A percentile compares a stretch with the other conserved stretches of the same genome.
Evolutionary conservation across 1,140 invertebrate genomes (phyloP).

Genomic region (Trinorchestia longiramus): DNA sequence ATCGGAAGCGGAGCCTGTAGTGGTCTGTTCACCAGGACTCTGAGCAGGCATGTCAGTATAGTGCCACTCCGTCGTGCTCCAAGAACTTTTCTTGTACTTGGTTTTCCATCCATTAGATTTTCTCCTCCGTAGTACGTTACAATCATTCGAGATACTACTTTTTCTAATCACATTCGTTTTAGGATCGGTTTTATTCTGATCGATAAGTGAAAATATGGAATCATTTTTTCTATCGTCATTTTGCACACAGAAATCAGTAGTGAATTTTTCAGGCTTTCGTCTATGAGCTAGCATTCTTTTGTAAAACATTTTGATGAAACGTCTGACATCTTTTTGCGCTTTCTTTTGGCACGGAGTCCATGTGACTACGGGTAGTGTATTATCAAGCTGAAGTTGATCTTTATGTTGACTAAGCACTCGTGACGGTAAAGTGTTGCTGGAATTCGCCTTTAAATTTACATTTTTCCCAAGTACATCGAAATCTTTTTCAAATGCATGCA

Average conservation of each 20-base stretch:
- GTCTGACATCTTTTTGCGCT: background rate
- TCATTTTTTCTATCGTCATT: background rate
- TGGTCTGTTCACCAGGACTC: background rate
- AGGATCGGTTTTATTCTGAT: background rate
- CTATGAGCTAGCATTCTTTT: background rate
- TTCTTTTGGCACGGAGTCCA: background rate
- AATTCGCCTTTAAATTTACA: background rate
- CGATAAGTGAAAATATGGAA: background rate
- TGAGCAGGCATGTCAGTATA: background rate
- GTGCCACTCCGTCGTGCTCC: background rate
- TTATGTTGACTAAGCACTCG: background rate
- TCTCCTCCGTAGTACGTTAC: background rate
- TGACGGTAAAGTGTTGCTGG: background rate
- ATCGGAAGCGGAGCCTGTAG: background rate
- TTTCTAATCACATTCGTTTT: background rate
- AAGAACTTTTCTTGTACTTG: conserved; percentile 8
- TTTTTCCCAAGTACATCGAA: background rate
- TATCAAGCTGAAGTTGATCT: background rate
- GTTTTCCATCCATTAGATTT: conserved; percentile 29
- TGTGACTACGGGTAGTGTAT: background rate
- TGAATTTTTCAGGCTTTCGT: background rate
- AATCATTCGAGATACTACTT: background rate
- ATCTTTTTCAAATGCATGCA: background rate
- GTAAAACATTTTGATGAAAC: background rate
- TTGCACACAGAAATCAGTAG: background rate